A percentile compares a stretch with the other conserved stretches of the same genome.
These are phyloP conservation scores for Fukomys damarensis DNA, from an alignment of 2,113 vertebrate genomes.

Conservation along the genomic window DNA sequence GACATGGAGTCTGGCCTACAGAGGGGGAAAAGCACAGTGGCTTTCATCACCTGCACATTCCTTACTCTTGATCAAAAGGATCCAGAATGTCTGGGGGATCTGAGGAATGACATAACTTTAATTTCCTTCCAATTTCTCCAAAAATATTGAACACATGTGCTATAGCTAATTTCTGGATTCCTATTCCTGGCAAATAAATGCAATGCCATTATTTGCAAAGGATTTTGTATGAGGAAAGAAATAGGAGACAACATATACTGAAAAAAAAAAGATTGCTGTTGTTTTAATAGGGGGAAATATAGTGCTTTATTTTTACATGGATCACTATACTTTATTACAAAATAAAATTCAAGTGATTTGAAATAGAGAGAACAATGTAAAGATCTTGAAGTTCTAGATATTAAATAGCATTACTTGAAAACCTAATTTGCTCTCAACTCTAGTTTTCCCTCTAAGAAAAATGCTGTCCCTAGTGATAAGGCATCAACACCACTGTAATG, in stretches of 20 bases:
- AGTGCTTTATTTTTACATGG: neutral
- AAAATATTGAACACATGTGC: neutral
- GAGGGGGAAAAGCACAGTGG: neutral
- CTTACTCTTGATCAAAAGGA: neutral
- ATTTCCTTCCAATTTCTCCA: slow-evolving; percentile 44
- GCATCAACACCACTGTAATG: neutral
- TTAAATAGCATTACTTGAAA: neutral
- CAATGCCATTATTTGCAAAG: slow-evolving; percentile 4
- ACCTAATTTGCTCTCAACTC: neutral
- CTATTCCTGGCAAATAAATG: neutral
- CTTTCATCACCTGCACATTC: slow-evolving; percentile 41
- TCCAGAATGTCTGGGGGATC: neutral
- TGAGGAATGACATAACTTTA: neutral
- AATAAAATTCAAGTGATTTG: neutral
- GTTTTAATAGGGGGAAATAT: neutral
- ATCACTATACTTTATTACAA: neutral
- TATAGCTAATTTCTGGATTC: slow-evolving; percentile 9
- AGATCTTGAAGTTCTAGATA: neutral
- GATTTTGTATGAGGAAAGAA: slow-evolving; percentile 6
- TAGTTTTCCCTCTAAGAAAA: slow-evolving; percentile 7
- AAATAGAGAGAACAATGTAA: neutral
- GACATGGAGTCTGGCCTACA: slow-evolving; percentile 89
- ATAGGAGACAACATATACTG: neutral
- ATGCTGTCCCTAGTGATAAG: slow-evolving; percentile 23
- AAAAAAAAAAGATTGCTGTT: neutral